Base-by-base conservation (phyloP, 2,888 invertebrate genomes). In the Diabrotica balteata region DNA sequence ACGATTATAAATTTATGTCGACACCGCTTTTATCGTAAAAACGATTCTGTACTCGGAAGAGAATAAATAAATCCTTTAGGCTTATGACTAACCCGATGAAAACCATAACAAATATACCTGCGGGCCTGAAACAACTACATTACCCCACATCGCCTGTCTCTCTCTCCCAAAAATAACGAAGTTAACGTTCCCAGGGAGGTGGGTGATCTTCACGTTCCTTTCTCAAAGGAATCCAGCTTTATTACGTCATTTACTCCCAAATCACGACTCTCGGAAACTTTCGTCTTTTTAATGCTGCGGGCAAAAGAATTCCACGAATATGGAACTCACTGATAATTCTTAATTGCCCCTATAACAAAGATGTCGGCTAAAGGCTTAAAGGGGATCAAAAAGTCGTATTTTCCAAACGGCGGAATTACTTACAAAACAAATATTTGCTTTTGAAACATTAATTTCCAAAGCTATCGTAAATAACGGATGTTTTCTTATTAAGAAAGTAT, bases 181-280 rank as follows among this genome's bases (percentile, higher is more conserved):
- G 59, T 59, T 59, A 59, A 42, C 32, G n/a, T 46, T 32, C 32
- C 32, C 32, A 32, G 60, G 9, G 17, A 55, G 44, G 44, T 43
- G 6, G 51, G 50, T 43, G 59, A 59, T 43, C 8, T 43, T 10
- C 11, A 44, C 58, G 46, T 64, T 53, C 43, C 53, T 53, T 44
- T 43, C 44, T 65, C 54, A 44, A 59, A 54, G 52, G 43, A 61
- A 53, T 54, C 43, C 32, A 9, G 50, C 22, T 54, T 65, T 59
- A 65, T 65, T 59, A 59, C 44, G 54, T 59, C 46, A 65, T 65
- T 65, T 60, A 65, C 65, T 65, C 65, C 10, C 65, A 59, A 59
- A 65, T 65, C 65, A 65, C 65, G 65, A 65, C 49, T 59, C 54
- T 54, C 43, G n/a, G 49, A 65, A 65, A 47, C 52, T 65, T 65